Percentiles rank a stretch among this genome's conserved stretches.
phyloP scores from a whole-genome alignment of 2,888 invertebrate genomes.

The Paralinhomoeus sp. region DNA sequence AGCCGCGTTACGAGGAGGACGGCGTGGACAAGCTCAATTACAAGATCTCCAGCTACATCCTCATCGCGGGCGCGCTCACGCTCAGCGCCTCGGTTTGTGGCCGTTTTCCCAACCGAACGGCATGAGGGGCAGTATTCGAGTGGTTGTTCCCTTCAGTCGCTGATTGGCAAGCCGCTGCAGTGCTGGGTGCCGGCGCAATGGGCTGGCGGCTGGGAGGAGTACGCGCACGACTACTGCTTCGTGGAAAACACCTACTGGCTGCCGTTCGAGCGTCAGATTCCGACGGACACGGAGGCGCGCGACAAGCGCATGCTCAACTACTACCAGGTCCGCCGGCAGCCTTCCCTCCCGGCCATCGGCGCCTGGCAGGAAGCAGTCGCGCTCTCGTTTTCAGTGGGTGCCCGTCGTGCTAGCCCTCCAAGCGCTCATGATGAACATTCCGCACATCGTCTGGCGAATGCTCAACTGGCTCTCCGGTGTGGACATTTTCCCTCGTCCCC shows the following conservation, averaged over 20 bases:
- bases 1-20: constrained; percentile 23
- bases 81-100: constrained; percentile 27
- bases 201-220: constrained; percentile 30
- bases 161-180: constrained; percentile 19
- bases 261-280: constrained; percentile 3
- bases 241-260: constrained; percentile 31
- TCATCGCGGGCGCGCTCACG: constrained; percentile 26
- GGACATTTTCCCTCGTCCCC: neutral
- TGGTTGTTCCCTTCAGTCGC: constrained; percentile 11
- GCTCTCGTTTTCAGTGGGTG: constrained; percentile 15
- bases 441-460: constrained; percentile 20
- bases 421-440: constrained; percentile 20
- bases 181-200: constrained; percentile 30
- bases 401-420: constrained; percentile 21
- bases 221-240: constrained; percentile 33
- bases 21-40: constrained; percentile 29
- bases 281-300: constrained; percentile 8
- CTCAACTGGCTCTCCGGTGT: constrained; percentile 21
- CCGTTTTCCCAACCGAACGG: too few relatives aligned
- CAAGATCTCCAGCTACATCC: constrained; percentile 27
- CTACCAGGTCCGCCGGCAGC: too few relatives aligned
- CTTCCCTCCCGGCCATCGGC: too few relatives aligned
- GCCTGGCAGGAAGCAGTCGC: neutral
- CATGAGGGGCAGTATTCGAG: constrained; percentile 19
- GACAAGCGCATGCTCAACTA: constrained; percentile 13